Base-by-base conservation (phyloP, 1,140 invertebrate species). In the Drosophila ogumai region DNA sequence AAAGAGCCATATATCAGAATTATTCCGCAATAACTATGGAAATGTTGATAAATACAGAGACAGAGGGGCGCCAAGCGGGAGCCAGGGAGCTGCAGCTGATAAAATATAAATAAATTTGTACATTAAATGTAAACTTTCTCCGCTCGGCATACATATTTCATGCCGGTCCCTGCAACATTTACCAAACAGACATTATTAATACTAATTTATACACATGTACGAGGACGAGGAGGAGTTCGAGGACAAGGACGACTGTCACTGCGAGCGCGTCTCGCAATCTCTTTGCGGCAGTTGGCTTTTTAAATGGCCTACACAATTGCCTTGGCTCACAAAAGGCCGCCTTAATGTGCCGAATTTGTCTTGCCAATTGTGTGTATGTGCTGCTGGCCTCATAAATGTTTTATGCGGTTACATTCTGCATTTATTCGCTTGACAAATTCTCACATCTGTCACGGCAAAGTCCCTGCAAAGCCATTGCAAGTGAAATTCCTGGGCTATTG, bases 141-240 rank as follows among this genome's bases (percentile, higher is more conserved):
- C n/a, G 22, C 13, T 15, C 3, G 38, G 31, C 57, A 34, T 38
- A 32, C 38, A 67, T 77, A 69, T 75, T 85, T 84, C 64, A 77
- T 80, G 61, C 54, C 36, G 13, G 38, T 32, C 56, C 22, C 25
- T 15, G 68, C 46, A 52, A 82, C 66, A 75, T 75, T 75, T 74
- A 60, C 80, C 80, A 69, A 54, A 67, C 75, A 76, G 71, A 64
- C 66, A 74, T 84, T 85, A 84, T 81, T 84, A 84, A 85, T 85
- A 82, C 81, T 84, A 82, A 82, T 85, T 73, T 85, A 80, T 81
- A 56, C 58, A 61, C 65, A 60, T 49, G 28, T 38, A 38, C 32
- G 7, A 10, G 19, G 50, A 15, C 43, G 43, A 44, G 5, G 1
- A 46, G 10, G 10, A 34, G 31, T 10, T 4, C 28, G 47, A 17